phyloP scores from a whole-genome alignment of 2,113 vertebrate genomes.

The Poicephalus meyeri region DNA sequence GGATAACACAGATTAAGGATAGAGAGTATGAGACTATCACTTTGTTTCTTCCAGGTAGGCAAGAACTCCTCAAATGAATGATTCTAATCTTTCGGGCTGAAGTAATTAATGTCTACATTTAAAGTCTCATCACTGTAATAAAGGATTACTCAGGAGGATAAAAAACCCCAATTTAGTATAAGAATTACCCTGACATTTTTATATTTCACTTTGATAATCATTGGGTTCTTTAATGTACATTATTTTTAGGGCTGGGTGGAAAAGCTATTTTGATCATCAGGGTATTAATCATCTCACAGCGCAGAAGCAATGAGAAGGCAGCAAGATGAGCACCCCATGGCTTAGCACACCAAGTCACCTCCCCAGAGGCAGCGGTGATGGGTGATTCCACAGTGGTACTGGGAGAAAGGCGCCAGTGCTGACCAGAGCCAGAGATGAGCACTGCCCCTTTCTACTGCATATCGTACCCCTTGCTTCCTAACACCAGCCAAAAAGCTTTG shows the following conservation, averaged over 20 bases:
- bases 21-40: background rate
- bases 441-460: rapidly evolving
- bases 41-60: background rate
- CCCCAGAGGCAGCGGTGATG: background rate
- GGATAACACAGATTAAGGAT: background rate
- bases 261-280: background rate
- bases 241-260: background rate
- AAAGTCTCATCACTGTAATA: background rate
- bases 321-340: background rate
- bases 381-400: background rate
- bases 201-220: background rate
- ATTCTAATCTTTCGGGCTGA: background rate
- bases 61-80: background rate
- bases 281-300: background rate
- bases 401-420: background rate
- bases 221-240: background rate
- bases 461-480: rapidly evolving
- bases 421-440: background rate
- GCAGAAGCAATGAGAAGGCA: background rate
- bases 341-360: background rate
- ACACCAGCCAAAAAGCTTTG: background rate
- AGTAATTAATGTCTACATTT: conserved; percentile 17
- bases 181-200: background rate
- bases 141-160: background rate
- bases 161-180: background rate